Evolutionary conservation across 2,888 invertebrate species (phyloP), one percentile per base, ranked within the genome.

Genomic region (Hylaea fasciaria): DNA sequence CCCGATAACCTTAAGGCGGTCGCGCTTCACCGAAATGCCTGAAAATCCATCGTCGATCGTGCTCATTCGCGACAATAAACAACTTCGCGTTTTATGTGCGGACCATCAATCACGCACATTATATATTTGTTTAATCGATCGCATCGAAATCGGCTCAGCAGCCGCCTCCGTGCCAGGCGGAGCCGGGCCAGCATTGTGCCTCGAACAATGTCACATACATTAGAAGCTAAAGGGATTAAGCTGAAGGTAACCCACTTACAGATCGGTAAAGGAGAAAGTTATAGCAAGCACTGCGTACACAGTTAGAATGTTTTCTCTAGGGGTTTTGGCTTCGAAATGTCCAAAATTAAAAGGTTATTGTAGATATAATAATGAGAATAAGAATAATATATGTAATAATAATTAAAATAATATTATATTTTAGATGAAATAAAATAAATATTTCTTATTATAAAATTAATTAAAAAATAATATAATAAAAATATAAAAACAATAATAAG

Each of bases 61-160:
- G 41, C 48, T 57, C 72, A 77, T 78, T 79, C 65, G 66, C 72
- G 78, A 85, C 85, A 85, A 85, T 75, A 72, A 74, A 63, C 65
- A 60, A 68, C 53, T 68, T 74, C 66, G 73, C 74, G 72, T 75
- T 76, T 71, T 72, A 71, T 70, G 73, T 73, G 61, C 68, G 67
- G 69, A 72, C 76, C 87, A 91, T 91, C 87, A 87, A 91, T 91
- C 91, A 91, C 86, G 74, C 66, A 81, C 84, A 83, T 80, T 90
- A 55, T 54, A 35, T 58, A 90, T 90, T 88, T 89, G 81, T 79
- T 81, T 66, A 83, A 91, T 90, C 83, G 90, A 90, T 85, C 85
- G 82, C 57, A 72, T 80, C 74, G 72, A 73, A 73, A 74, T 78
- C 76, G 72, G 71, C 72, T 70, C 69, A 73, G 77, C 49, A 39